phyloP scores from a whole-genome alignment of 1,140 invertebrate species.

The Cydia pomonella region DNA sequence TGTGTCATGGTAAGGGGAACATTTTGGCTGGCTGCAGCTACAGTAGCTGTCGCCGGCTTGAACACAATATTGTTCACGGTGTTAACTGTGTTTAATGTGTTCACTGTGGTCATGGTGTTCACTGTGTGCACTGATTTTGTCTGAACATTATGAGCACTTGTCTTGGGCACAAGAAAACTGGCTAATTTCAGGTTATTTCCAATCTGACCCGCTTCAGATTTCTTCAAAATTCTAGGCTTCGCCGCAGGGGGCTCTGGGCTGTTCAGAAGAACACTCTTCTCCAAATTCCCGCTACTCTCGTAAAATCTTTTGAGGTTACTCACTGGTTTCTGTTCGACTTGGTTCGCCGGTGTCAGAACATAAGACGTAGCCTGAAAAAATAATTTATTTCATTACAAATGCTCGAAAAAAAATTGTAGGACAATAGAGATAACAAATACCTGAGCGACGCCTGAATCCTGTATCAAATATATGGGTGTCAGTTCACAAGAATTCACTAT shows the following conservation, averaged over 20 bases:
- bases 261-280: conserved; percentile 58
- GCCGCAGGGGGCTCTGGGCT: conserved; percentile 18
- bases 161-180: conserved; percentile 67
- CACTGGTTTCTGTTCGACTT: conserved; percentile 54
- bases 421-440: conserved; percentile 49
- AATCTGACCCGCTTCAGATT: conserved; percentile 49
- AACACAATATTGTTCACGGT: conserved; percentile 57
- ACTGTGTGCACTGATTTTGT: conserved; percentile 5
- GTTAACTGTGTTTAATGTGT: conserved; percentile 35
- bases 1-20: conserved; percentile 21
- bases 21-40: conserved; percentile 37
- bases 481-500: conserved; percentile 68
- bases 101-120: conserved; percentile 36
- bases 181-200: conserved; percentile 72
- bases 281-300: conserved; percentile 75
- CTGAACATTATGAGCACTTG: conserved; percentile 15
- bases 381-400: conserved; percentile 9
- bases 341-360: conserved; percentile 53
- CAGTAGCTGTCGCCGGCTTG: conserved; percentile 50
- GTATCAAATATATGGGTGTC: conserved; percentile 69
- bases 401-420: neutral
- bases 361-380: conserved; percentile 64
- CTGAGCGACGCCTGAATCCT: conserved; percentile 64
- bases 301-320: conserved; percentile 72
- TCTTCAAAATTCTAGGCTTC: conserved; percentile 58